These are phyloP conservation scores for Mus minutoides DNA, from an alignment of 2,797 vertebrate genomes.

Conservation along the genomic window DNA sequence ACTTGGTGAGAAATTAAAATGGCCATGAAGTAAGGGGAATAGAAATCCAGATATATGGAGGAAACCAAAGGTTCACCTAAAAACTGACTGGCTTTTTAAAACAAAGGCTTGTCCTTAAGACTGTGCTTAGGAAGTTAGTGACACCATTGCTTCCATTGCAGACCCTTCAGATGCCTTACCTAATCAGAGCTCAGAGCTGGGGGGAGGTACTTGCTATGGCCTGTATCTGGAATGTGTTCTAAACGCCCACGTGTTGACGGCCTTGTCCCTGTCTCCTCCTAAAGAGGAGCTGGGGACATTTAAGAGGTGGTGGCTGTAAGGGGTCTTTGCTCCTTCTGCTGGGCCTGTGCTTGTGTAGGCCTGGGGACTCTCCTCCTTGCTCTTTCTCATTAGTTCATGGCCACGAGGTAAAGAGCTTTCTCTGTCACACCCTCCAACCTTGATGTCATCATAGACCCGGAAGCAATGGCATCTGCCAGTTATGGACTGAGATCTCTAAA, in stretches of 20 bases:
- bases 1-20: slow-evolving; percentile 47
- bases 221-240: not conserved
- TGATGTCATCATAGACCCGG: not conserved
- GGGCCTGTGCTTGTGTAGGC: not conserved
- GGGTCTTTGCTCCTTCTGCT: not conserved
- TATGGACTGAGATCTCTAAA: not conserved
- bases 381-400: not conserved
- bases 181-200: not conserved
- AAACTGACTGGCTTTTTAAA: slow-evolving; percentile 33
- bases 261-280: not conserved
- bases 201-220: not conserved
- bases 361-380: not conserved
- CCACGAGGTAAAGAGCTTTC: not conserved
- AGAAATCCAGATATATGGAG: not conserved
- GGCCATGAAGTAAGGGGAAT: not conserved
- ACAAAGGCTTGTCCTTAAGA: slow-evolving; percentile 4
- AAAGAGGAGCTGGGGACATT: not conserved
- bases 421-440: not conserved
- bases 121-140: not conserved
- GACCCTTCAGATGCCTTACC: not conserved
- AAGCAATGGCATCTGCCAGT: not conserved
- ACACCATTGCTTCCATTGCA: not conserved
- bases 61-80: not conserved
- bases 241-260: not conserved
- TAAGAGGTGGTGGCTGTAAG: not conserved